These are phyloP conservation scores for Zoanthus solanderi DNA, from an alignment of 92 coral and sea anemone species.

Conservation along the genomic window DNA sequence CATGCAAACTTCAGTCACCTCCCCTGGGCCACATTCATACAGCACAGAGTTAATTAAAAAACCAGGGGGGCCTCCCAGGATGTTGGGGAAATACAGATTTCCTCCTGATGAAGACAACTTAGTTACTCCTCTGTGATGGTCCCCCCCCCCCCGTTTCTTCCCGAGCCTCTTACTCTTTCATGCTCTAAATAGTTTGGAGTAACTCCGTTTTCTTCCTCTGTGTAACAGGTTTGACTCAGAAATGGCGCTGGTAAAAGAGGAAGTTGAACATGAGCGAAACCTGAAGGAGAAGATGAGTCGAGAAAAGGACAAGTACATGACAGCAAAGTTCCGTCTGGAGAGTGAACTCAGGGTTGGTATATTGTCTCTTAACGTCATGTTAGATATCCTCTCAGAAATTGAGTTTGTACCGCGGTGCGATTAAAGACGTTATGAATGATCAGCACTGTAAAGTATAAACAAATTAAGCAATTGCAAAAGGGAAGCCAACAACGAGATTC, in stretches of 20 bases:
- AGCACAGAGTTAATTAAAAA: no score
- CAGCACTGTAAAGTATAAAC: neutral
- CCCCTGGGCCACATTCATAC: no score
- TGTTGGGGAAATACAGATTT: no score
- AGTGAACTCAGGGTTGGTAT: conserved; percentile 76
- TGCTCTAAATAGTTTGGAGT: neutral
- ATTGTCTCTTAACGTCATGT: neutral
- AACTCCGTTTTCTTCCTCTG: neutral
- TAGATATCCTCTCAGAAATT: neutral
- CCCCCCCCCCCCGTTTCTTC: no score
- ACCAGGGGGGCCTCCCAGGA: no score
- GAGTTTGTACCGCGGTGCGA: neutral
- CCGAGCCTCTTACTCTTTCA: no score
- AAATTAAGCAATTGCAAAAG: no score
- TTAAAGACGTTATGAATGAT: neutral
- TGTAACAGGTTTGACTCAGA: conserved; percentile 86
- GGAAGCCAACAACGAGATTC: no score
- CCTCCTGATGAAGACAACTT: no score
- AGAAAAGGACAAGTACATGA: conserved; percentile 81
- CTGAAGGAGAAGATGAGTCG: conserved; percentile 87
- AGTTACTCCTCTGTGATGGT: no score
- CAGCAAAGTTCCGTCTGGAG: conserved; percentile 87
- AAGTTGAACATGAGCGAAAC: conserved; percentile 72
- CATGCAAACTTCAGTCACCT: no score
- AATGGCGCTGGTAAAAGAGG: conserved; percentile 79